A percentile compares a stretch with the other conserved stretches of the same genome.
Conservation (phyloP, 2,888 invertebrate species). For the Sthenelais limicola region DNA sequence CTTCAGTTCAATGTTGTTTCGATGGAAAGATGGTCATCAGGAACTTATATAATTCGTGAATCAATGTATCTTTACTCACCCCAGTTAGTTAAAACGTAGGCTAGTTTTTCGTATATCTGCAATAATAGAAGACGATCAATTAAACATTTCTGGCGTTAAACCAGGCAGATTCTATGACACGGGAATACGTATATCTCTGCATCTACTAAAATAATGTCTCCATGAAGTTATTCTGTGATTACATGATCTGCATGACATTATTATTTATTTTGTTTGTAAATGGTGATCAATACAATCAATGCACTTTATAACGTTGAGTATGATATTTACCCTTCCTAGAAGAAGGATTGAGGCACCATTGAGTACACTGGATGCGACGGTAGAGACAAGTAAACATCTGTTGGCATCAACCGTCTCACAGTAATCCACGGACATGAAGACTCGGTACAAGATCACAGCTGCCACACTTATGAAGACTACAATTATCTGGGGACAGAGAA, state of each 20-base stretch:
- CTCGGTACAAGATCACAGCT: conserved; percentile 70
- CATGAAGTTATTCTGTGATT: too few species aligned
- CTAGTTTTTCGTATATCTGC: conserved; percentile 68
- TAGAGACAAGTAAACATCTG: conserved; percentile 68
- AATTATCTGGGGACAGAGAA: conserved; percentile 61
- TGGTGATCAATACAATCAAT: too few species aligned
- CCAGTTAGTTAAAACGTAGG: conserved; percentile 72
- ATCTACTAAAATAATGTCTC: too few species aligned
- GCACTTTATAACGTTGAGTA: too few species aligned
- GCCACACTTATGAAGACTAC: conserved; percentile 69
- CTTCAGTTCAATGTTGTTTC: too few species aligned
- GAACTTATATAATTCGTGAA: too few species aligned
- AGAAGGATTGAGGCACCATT: conserved; percentile 73
- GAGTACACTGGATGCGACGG: conserved; percentile 71
- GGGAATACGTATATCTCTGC: too few species aligned
- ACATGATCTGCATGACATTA: too few species aligned
- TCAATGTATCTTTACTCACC: conserved; percentile 61
- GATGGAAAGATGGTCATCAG: too few species aligned
- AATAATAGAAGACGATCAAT: conserved; percentile 50
- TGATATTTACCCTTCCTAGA: conserved; percentile 67
- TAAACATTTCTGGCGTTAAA: too few species aligned
- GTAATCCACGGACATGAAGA: conserved; percentile 67
- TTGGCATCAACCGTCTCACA: conserved; percentile 55
- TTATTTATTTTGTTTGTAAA: too few species aligned
- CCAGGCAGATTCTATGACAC: too few species aligned